Conservation (phyloP, 1,140 invertebrate genomes). For the Lithobius niger region DNA sequence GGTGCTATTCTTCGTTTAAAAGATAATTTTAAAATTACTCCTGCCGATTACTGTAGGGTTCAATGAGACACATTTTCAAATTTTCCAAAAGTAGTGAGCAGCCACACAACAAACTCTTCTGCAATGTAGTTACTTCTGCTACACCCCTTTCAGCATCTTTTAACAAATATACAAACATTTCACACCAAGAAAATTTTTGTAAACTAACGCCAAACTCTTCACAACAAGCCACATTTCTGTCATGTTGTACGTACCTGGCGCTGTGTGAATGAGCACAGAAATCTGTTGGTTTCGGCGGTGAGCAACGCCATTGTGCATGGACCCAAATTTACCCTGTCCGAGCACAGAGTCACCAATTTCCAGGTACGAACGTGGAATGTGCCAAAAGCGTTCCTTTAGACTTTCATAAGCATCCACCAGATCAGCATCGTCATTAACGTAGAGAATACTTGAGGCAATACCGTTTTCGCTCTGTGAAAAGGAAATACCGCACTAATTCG, state of each 20-base stretch:
- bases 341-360: constrained; percentile 51
- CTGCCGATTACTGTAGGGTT: no score
- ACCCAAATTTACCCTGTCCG: constrained; percentile 57
- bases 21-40: no score
- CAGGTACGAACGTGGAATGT: constrained; percentile 51
- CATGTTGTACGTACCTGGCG: constrained; percentile 9
- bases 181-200: no score
- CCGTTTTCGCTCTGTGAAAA: constrained; percentile 38
- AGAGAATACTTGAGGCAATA: constrained; percentile 43
- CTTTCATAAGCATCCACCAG: constrained; percentile 53
- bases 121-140: no score
- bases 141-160: no score
- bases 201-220: no score
- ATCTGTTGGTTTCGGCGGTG: constrained; percentile 14
- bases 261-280: constrained; percentile 17
- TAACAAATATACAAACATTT: no score
- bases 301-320: constrained; percentile 36
- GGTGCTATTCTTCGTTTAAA: no score
- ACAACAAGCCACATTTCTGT: background rate
- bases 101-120: no score
- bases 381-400: constrained; percentile 55
- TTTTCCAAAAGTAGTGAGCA: no score
- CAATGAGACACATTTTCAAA: no score
- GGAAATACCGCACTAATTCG: constrained; percentile 26
- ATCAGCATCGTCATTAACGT: constrained; percentile 49